Percentiles rank a stretch among this genome's conserved stretches.
phyloP scores from a whole-genome alignment of 1,140 invertebrate species.

The Brachionus plicatilis region DNA sequence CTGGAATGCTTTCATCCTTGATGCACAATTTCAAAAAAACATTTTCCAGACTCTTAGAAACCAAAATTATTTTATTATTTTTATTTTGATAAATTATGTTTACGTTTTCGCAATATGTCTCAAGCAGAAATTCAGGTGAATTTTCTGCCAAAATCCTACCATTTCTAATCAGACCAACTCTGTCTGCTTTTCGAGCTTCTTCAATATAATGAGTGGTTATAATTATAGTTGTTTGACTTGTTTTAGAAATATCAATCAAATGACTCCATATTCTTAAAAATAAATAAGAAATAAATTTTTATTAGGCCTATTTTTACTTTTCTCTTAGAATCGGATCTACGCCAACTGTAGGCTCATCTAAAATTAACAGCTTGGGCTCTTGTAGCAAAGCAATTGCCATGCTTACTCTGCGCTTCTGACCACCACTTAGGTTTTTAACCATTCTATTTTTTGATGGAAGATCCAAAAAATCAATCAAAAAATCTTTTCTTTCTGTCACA shows the following conservation, averaged over 20 bases:
- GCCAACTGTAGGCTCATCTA: constrained; percentile 89
- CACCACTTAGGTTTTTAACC: constrained; percentile 60
- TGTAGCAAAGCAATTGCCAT: constrained; percentile 86
- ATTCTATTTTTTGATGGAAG: constrained; percentile 44
- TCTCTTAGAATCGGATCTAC: constrained; percentile 82
- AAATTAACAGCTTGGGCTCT: constrained; percentile 80
- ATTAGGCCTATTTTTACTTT: constrained; percentile 59
- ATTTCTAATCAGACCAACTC: constrained; percentile 84
- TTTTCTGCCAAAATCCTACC: constrained; percentile 84
- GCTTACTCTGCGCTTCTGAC: constrained; percentile 82
- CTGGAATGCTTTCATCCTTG: constrained; percentile 43
- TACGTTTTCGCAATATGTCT: constrained; percentile 64
- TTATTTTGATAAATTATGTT: neutral
- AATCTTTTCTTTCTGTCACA: constrained; percentile 80
- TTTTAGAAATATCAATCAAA: constrained; percentile 71
- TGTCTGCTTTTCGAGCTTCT: constrained; percentile 78
- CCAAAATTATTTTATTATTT: neutral
- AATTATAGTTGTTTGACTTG: constrained; percentile 77
- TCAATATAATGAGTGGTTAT: constrained; percentile 91
- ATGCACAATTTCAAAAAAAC: constrained; percentile 84
- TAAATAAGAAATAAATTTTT: constrained; percentile 38
- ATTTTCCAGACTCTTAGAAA: constrained; percentile 75
- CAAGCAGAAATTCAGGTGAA: constrained; percentile 73
- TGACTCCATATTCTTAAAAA: constrained; percentile 80
- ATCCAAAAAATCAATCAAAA: constrained; percentile 71